phyloP scores from a whole-genome alignment of 2,888 invertebrate genomes.

The Acrobasis suavella region DNA sequence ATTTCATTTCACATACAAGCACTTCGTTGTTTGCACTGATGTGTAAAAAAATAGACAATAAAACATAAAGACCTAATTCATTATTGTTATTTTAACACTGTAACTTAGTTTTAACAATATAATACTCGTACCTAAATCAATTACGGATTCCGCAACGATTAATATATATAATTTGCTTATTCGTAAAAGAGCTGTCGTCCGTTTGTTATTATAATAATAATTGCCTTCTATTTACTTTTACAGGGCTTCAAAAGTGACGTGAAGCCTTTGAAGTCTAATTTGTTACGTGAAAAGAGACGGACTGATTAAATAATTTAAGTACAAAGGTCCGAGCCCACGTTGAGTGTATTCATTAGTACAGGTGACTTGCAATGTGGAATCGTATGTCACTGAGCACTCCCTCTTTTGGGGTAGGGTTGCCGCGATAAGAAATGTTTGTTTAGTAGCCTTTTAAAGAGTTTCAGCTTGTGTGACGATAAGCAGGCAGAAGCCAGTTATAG shows the following conservation, averaged over 20 bases:
- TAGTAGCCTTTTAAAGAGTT: background rate
- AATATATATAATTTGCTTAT: slow-evolving; percentile 2
- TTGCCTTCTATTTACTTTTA: slow-evolving; percentile 19
- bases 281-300: slow-evolving; percentile 62
- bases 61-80: too few relatives aligned
- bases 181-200: background rate
- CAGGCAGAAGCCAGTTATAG: too few relatives aligned
- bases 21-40: too few relatives aligned
- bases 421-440: background rate
- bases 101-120: too few relatives aligned
- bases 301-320: slow-evolving; percentile 61
- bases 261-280: slow-evolving; percentile 48
- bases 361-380: slow-evolving; percentile 69
- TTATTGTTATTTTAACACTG: too few relatives aligned
- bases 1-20: too few relatives aligned
- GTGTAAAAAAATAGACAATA: too few relatives aligned
- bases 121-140: background rate
- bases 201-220: slow-evolving; percentile 13
- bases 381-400: slow-evolving; percentile 62
- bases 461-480: background rate
- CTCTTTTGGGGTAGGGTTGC: slow-evolving; percentile 29
- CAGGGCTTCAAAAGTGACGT: slow-evolving; percentile 37
- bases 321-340: slow-evolving; percentile 51
- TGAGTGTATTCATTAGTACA: slow-evolving; percentile 71
- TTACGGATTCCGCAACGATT: background rate